Base-by-base conservation (phyloP, 1,140 invertebrate species). In the Metopolophium dirhodum region DNA sequence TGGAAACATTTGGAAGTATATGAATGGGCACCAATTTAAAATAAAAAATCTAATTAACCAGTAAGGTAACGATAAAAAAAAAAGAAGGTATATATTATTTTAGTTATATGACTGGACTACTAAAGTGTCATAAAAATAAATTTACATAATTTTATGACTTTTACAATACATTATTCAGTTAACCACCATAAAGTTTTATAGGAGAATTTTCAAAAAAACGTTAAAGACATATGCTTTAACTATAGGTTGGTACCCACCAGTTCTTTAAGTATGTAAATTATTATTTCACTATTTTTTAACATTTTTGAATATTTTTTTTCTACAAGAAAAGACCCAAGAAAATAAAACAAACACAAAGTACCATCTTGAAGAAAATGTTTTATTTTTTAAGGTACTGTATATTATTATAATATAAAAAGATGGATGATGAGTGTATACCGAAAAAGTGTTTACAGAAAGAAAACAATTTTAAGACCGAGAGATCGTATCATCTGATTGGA, bases 81-180 rank as follows among this genome's bases (percentile, higher is more conserved):
- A 47, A 49, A 51, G 86, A 8, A n/a, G 7, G 18, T n/a, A 49
- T 68, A 51, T 86, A 86, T 86, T 86, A 26, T 86, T 86, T 45
- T 47, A n/a, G 77, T 23, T 30, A 86, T 45, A 51, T 51, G 61
- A 20, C 61, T 77, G 30, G 26, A 88, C 86, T 20, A n/a, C 45
- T 88, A 88, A 88, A 49, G 30, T 88, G 86, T 51, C 30, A 47
- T 88, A 88, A 88, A 88, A 88, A 88, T 51, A 88, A 88, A 88
- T 88, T 88, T 88, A 51, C 86, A 88, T 88, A 51, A 88, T 88
- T 49, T 88, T 88, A 88, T 18, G 86, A n/a, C 47, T 49, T 77
- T 18, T 41, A 49, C 30, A 49, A 88, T 88, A 88, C n/a, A 88
- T 88, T 49, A 88, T 49, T 88, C 30, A 49, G 45, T 88, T 88